Base-by-base conservation (phyloP, 2,797 vertebrate genomes). In the Octomys mimax region DNA sequence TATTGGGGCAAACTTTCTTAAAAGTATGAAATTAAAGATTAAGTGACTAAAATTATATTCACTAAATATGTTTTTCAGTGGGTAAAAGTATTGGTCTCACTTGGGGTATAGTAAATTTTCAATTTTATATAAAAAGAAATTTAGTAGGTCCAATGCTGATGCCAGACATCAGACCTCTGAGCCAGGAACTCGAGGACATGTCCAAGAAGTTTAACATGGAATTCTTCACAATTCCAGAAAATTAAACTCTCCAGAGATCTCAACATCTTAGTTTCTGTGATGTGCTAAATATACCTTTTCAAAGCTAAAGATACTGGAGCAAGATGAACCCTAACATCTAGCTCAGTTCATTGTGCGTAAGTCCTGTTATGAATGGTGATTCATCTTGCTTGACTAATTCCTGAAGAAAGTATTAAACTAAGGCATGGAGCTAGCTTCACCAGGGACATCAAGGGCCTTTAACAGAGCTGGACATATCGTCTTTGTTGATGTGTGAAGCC, bases 371-470 rank as follows among this genome's bases (percentile, higher is more conserved):
- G 64, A 89, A 68, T 26, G 2, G 31, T 62, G 14, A 61, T 87
- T 93, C 28, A 57, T 81, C 64, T 68, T 77, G 26, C 80, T 89
- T 96, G 62, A 95, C 87, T 64, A 82, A 49, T 92, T 94, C 57
- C 42, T 75, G 16, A 10, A 57, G 70, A 77, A 52, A n/a, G 61
- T 54, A 22, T 18, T 54, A 28, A 61, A 14, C 26, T 28, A 89
- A 89, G 33, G 39, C 39, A 13, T 66, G 19, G n/a, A 89, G 36
- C 88, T 79, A 49, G 42, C 88, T 94, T 95, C 33, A 82, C 10
- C 1, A 12, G 21, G 46, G n/a, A 84, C 61, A 19, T 49, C 36
- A 66, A 64, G 54, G 52, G 26, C 91, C n/a, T 91, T 70, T 95
- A 18, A 68, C 59, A 13, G 33, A 89, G 31, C 26, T 62, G 2